phyloP scores from a whole-genome alignment of 2,888 invertebrate genomes.

The Drosophila acutilabella region DNA sequence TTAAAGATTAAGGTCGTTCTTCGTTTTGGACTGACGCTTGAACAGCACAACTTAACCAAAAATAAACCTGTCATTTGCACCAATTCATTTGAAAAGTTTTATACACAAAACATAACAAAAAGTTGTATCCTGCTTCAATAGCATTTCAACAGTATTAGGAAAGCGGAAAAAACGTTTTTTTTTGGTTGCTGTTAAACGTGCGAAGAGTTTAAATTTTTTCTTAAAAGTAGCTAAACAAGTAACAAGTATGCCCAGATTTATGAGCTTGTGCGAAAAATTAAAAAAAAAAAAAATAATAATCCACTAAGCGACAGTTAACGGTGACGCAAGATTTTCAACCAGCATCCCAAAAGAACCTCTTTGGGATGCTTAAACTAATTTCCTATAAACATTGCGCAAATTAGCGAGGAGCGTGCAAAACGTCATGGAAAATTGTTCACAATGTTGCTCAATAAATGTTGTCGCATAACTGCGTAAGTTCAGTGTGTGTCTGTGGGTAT shows the following conservation, averaged over 20 bases:
- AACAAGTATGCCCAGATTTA: too few species aligned
- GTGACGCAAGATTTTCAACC: neutral
- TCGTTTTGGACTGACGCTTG: constrained; percentile 46
- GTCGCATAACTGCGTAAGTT: constrained; percentile 17
- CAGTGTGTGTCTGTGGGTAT: neutral
- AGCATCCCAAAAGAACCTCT: constrained; percentile 5
- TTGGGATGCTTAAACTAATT: constrained; percentile 66
- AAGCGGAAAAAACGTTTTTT: constrained; percentile 50
- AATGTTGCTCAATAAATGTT: constrained; percentile 37
- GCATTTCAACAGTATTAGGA: constrained; percentile 62
- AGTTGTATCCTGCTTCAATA: constrained; percentile 51
- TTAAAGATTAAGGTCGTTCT: constrained; percentile 29
- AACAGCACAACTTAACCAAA: constrained; percentile 28
- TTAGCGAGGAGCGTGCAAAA: constrained; percentile 55
- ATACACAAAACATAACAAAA: constrained; percentile 3
- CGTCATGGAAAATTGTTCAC: constrained; percentile 53
- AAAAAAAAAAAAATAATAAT: constrained; percentile 58
- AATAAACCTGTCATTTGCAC: constrained; percentile 19
- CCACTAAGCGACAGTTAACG: constrained; percentile 51
- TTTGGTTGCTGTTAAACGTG: constrained; percentile 55
- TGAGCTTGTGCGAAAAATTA: constrained; percentile 48
- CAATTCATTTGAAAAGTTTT: constrained; percentile 15
- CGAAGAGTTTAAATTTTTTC: constrained; percentile 58
- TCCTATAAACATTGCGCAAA: constrained; percentile 64
- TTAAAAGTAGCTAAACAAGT: constrained; percentile 31